phyloP scores from a whole-genome alignment of 2,113 vertebrate genomes.

The Nothobranchius kuhntae region DNA sequence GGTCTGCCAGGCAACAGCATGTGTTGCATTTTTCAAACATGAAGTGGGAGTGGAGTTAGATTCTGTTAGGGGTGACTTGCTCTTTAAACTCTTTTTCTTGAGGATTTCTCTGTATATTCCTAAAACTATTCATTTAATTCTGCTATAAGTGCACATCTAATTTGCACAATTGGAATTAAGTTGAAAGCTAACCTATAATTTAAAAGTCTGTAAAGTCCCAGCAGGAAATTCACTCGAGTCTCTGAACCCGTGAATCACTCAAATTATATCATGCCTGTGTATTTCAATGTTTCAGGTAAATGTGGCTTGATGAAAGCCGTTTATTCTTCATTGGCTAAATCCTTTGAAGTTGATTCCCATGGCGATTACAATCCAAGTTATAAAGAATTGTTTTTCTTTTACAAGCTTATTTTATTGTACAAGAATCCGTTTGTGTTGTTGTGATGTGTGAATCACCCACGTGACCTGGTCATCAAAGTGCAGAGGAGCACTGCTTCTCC shows the following conservation, averaged over 20 bases:
- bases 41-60: too few relatives aligned
- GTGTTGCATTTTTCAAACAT: too few relatives aligned
- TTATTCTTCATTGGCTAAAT: too few relatives aligned
- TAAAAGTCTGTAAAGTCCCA: background rate
- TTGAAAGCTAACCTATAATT: background rate
- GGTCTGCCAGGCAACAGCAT: too few relatives aligned
- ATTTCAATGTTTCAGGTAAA: too few relatives aligned
- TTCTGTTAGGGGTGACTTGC: too few relatives aligned
- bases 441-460: conserved; percentile 69
- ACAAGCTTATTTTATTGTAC: conserved; percentile 34
- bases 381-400: conserved; percentile 22
- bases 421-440: conserved; percentile 25
- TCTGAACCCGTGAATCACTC: background rate
- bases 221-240: background rate
- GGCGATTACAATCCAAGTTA: conserved; percentile 4
- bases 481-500: conserved; percentile 44
- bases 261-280: background rate
- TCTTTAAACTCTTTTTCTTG: too few relatives aligned
- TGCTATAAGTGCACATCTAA: too few relatives aligned
- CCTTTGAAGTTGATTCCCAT: too few relatives aligned
- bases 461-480: conserved; percentile 38
- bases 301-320: too few relatives aligned
- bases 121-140: background rate
- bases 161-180: background rate
- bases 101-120: background rate